Percentiles rank a stretch among this genome's conserved stretches.
phyloP scores from a whole-genome alignment of 2,113 vertebrate species.

The Lepus timidus region DNA sequence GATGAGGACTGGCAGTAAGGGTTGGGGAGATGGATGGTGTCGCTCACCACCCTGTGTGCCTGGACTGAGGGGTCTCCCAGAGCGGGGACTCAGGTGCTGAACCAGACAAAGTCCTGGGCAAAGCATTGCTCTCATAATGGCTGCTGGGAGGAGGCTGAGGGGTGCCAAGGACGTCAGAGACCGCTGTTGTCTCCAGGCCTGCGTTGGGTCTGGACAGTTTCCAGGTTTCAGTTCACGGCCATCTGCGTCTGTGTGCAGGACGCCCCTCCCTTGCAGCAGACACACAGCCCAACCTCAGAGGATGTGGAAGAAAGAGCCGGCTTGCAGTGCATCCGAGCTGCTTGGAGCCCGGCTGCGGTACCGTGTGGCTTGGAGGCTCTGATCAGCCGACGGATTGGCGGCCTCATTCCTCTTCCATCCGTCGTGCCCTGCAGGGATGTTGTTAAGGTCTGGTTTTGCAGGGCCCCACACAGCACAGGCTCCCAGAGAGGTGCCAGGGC shows the following conservation, averaged over 20 bases:
- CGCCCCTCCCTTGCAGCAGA: fast-evolving
- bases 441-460: background rate
- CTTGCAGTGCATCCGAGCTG: background rate
- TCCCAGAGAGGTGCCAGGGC: background rate
- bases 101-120: background rate
- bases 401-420: background rate
- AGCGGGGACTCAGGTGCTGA: background rate
- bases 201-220: background rate
- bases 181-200: too few species aligned
- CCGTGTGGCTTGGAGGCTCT: fast-evolving
- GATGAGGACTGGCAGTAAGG: background rate
- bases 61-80: background rate
- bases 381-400: fast-evolving
- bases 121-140: background rate
- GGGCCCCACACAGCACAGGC: background rate
- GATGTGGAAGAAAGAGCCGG: fast-evolving
- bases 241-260: fast-evolving
- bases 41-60: background rate
- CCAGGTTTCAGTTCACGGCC: background rate
- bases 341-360: fast-evolving
- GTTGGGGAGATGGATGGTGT: too few species aligned
- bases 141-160: fast-evolving
- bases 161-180: too few species aligned
- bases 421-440: fast-evolving
- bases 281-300: fast-evolving